Percentiles rank a stretch among this genome's conserved stretches.
These are phyloP conservation scores for Cherax destructor DNA, from an alignment of 1,140 invertebrate species.

Conservation along the genomic window DNA sequence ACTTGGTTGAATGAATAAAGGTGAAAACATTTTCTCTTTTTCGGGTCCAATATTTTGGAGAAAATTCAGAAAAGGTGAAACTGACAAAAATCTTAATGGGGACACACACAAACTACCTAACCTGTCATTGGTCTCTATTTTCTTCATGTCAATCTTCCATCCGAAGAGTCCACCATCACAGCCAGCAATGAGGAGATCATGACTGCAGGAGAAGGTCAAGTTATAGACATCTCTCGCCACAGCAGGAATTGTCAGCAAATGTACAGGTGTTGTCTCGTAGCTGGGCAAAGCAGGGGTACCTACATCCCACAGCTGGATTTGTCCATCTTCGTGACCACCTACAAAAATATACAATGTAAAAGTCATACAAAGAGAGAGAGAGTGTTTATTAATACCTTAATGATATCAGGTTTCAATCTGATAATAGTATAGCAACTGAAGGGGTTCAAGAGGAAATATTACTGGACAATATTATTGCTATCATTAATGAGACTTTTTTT, in stretches of 20 bases:
- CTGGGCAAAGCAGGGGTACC: conserved; percentile 74
- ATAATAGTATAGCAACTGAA: too few species aligned
- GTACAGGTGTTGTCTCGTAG: conserved; percentile 72
- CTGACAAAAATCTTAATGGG: too few species aligned
- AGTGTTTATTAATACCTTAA: not conserved
- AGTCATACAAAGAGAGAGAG: not conserved
- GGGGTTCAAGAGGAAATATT: too few species aligned
- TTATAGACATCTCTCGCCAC: conserved; percentile 71
- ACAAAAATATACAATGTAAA: conserved; percentile 18
- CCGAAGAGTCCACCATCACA: conserved; percentile 71
- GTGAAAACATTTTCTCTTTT: too few species aligned
- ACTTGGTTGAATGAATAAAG: too few species aligned
- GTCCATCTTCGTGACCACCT: conserved; percentile 76
- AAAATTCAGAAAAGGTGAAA: too few species aligned
- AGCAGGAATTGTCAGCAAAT: conserved; percentile 71
- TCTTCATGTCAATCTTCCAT: conserved; percentile 71
- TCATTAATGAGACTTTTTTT: too few species aligned
- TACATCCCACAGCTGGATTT: conserved; percentile 76
- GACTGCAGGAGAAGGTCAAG: conserved; percentile 67
- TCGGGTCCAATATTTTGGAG: too few species aligned
- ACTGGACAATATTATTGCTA: too few species aligned
- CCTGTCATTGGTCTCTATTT: conserved; percentile 64
- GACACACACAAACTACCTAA: not conserved
- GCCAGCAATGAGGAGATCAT: conserved; percentile 69
- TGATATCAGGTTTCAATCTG: not conserved